These are phyloP conservation scores for Leptocoma aspasia DNA, from an alignment of 2,113 vertebrate genomes.

Conservation along the genomic window DNA sequence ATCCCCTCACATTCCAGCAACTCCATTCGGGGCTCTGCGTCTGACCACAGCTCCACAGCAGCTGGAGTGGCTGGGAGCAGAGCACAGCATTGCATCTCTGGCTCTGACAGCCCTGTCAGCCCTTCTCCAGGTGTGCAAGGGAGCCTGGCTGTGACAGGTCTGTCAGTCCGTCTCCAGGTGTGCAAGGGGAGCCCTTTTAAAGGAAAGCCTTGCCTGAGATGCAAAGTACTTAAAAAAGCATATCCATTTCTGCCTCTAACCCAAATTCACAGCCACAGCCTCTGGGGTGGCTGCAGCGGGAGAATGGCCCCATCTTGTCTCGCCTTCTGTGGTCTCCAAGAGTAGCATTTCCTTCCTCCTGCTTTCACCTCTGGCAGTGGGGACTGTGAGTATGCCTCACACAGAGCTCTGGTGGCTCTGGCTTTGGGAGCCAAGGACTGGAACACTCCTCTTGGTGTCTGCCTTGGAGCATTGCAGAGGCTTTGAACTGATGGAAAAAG, in stretches of 20 bases:
- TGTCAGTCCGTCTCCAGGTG: accelerated
- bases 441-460: not conserved
- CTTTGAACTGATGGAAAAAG: not conserved
- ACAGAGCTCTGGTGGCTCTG: accelerated
- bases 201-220: not conserved
- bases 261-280: not conserved
- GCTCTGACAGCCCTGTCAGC: not conserved
- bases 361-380: not conserved
- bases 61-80: not conserved
- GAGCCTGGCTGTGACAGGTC: not conserved
- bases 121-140: not conserved
- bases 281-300: not conserved
- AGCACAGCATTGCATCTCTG: not conserved
- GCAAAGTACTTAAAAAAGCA: not conserved
- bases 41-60: accelerated
- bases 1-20: accelerated
- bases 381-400: not conserved
- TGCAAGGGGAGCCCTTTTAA: not conserved
- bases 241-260: not conserved
- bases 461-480: not conserved
- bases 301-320: not conserved
- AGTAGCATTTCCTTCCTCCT: not conserved
- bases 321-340: not conserved
- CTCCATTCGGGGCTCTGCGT: accelerated
- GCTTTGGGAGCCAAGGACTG: not conserved